phyloP scores from a whole-genome alignment of 1,140 invertebrate genomes.

The Drosophila serrata region DNA sequence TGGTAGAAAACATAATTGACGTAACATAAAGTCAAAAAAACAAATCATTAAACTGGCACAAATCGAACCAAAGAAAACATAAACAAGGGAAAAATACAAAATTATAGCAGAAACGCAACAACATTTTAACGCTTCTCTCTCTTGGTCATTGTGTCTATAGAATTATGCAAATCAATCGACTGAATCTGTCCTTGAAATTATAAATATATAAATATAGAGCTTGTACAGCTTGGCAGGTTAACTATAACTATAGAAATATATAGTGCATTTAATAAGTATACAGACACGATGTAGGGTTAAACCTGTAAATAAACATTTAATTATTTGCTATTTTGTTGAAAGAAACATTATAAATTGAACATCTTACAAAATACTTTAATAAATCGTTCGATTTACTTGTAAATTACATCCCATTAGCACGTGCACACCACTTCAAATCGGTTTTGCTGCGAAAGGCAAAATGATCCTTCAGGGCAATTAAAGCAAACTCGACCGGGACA shows the following conservation, averaged over 20 bases:
- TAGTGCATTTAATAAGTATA: neutral
- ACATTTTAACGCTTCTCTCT: slow-evolving; percentile 2
- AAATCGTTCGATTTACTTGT: neutral
- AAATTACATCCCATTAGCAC: neutral
- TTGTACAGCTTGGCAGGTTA: neutral
- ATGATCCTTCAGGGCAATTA: slow-evolving; percentile 29
- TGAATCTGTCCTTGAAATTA: slow-evolving; percentile 49
- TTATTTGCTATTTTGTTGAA: neutral
- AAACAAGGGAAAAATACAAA: slow-evolving; percentile 19
- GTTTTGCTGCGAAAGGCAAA: neutral
- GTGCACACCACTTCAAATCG: slow-evolving; percentile 13
- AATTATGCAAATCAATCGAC: slow-evolving; percentile 50
- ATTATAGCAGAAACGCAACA: neutral
- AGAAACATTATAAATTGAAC: neutral
- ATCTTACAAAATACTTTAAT: neutral
- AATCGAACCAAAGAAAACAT: slow-evolving; percentile 8
- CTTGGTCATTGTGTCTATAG: slow-evolving; percentile 8
- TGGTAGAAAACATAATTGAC: slow-evolving; percentile 4
- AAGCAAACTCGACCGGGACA: neutral
- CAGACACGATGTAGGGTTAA: too few species aligned
- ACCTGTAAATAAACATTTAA: neutral
- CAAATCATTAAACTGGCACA: slow-evolving; percentile 8
- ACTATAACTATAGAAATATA: neutral
- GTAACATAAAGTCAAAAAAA: slow-evolving; percentile 25
- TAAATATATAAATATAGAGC: neutral